phyloP scores from a whole-genome alignment of 2,797 vertebrate species.

The Ctenochaetus hawaiiensis region DNA sequence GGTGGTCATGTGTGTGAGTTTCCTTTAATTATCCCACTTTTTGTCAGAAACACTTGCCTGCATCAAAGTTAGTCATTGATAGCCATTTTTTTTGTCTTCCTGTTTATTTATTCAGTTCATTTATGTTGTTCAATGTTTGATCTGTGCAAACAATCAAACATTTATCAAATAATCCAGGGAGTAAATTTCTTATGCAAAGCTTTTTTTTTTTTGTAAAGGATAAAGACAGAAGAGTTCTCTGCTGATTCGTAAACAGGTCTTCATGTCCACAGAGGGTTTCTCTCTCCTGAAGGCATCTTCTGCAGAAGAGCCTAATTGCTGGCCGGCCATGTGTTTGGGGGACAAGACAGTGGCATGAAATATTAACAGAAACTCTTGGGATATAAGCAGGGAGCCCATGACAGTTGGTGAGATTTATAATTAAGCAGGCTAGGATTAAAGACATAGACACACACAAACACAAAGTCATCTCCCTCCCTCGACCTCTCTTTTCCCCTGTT shows the following conservation, averaged over 20 bases:
- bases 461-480: constrained; percentile 28
- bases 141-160: neutral
- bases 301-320: constrained; percentile 66
- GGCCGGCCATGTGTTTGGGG: constrained; percentile 61
- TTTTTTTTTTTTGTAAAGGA: neutral
- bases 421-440: constrained; percentile 81
- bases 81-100: neutral
- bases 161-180: constrained; percentile 7
- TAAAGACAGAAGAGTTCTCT: neutral
- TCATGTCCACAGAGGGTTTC: constrained; percentile 37
- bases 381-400: constrained; percentile 58
- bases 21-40: constrained; percentile 39
- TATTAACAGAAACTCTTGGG: constrained; percentile 77
- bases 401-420: constrained; percentile 85
- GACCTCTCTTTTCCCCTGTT: constrained; percentile 24
- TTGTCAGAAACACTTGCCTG: constrained; percentile 8
- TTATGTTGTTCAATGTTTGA: neutral
- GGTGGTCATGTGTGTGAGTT: constrained; percentile 11
- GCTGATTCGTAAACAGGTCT: constrained; percentile 49
- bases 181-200: neutral
- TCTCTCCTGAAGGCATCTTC: constrained; percentile 41
- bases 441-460: constrained; percentile 52
- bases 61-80: neutral
- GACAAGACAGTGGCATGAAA: constrained; percentile 67
- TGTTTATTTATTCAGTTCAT: neutral